Percentiles rank a stretch among this genome's conserved stretches.
These are phyloP conservation scores for Solenodon paradoxus DNA, from an alignment of 2,113 vertebrate species.

Conservation along the genomic window DNA sequence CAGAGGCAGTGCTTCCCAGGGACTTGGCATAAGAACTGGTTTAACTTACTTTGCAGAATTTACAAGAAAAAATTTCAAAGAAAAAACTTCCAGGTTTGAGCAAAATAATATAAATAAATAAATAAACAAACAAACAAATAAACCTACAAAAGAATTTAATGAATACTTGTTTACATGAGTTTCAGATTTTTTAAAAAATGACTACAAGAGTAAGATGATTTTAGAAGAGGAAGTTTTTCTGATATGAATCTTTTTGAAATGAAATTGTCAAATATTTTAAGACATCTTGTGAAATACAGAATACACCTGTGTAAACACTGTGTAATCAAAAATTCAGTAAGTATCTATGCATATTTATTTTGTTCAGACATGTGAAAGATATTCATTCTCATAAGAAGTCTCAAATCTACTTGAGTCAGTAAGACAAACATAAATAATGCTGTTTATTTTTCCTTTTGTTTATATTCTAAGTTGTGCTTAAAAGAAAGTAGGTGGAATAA, in stretches of 20 bases:
- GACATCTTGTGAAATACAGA: background rate
- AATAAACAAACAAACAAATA: background rate
- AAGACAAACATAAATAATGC: background rate
- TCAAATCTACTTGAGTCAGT: background rate
- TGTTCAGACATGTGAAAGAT: background rate
- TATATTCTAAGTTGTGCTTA: background rate
- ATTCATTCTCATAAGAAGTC: background rate
- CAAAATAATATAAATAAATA: background rate
- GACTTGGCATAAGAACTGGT: background rate
- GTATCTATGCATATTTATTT: background rate
- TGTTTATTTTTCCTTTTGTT: constrained; percentile 10
- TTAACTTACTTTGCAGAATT: background rate
- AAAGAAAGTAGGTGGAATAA: background rate
- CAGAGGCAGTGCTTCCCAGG: background rate
- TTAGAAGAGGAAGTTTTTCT: background rate
- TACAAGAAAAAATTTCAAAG: background rate
- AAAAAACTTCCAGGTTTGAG: background rate
- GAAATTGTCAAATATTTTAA: background rate
- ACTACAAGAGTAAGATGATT: background rate
- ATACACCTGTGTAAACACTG: background rate
- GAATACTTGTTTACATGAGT: background rate
- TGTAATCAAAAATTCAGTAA: background rate
- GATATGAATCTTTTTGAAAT: background rate
- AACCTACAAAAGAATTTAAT: background rate
- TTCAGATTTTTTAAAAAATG: background rate